phyloP scores from a whole-genome alignment of 2,113 vertebrate species.

The Typhlomys cinereus region DNA sequence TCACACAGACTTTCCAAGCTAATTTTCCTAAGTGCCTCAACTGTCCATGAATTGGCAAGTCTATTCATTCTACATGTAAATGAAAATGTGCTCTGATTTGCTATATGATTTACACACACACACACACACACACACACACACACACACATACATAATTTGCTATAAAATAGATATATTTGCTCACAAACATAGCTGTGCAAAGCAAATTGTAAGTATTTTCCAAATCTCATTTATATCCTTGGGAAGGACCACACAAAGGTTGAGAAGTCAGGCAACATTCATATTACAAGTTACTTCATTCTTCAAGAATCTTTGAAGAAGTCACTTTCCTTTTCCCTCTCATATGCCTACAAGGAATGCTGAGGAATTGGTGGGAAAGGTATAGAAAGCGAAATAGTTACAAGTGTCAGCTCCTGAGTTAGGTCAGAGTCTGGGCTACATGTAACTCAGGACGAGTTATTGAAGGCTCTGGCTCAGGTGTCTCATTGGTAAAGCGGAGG shows the following conservation, averaged over 20 bases:
- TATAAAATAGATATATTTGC: no score
- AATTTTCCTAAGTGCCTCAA: background rate
- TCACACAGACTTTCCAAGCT: background rate
- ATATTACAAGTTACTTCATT: background rate
- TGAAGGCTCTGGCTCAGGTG: background rate
- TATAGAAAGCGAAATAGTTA: rapidly evolving
- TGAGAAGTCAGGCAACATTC: background rate
- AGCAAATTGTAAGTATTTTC: background rate
- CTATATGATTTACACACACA: no score
- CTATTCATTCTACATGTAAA: background rate
- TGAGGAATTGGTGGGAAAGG: background rate
- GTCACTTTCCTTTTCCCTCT: background rate
- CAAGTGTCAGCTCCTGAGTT: rapidly evolving
- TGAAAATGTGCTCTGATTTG: background rate
- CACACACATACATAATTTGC: no score
- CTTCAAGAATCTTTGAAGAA: background rate
- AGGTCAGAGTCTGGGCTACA: no score
- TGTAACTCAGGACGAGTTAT: background rate
- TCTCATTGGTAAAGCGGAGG: background rate
- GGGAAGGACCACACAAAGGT: no score
- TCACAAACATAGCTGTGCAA: background rate
- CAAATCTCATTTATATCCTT: background rate
- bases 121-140: no score
- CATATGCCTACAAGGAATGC: background rate
- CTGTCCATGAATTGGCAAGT: background rate